Evolutionary conservation across 37 sponge, comb jelly and placozoan genomes (phyloP).

Genomic region (Mnemiopsis leidyi): DNA sequence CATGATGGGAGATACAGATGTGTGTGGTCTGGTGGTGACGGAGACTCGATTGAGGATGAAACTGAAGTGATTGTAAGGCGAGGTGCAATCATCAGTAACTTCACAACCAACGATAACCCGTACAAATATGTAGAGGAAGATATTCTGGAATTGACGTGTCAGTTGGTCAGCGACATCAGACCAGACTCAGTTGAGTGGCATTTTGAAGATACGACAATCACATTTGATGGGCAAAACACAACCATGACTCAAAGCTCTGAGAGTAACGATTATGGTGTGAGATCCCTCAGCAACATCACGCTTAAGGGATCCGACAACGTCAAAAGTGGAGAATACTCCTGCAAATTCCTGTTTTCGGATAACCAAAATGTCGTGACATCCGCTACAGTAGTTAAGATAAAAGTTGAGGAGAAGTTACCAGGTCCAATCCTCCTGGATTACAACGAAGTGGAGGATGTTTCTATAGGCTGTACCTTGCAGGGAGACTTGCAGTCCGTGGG

Average conservation of each 20-base stretch:
- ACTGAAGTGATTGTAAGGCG: background rate
- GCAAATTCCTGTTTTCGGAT: background rate
- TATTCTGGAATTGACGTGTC: background rate
- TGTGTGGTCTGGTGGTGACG: background rate
- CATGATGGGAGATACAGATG: background rate
- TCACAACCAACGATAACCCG: background rate
- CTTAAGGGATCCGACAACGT: background rate
- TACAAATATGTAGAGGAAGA: background rate
- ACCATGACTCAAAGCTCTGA: no score
- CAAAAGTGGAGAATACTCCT: background rate
- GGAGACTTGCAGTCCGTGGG: background rate
- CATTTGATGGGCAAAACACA: background rate
- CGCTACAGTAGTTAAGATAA: background rate
- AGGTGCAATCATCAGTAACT: background rate
- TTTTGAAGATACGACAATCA: background rate
- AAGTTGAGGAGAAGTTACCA: background rate
- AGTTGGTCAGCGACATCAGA: background rate
- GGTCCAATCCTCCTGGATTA: background rate
- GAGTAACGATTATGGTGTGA: background rate
- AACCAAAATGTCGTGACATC: background rate
- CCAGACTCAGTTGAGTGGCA: background rate
- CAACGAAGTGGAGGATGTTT: background rate
- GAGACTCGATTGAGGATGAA: background rate
- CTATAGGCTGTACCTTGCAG: background rate
- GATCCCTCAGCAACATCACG: background rate